Base-by-base conservation (phyloP, 2,888 invertebrate species). In the Zygothrica quintamaculata region DNA sequence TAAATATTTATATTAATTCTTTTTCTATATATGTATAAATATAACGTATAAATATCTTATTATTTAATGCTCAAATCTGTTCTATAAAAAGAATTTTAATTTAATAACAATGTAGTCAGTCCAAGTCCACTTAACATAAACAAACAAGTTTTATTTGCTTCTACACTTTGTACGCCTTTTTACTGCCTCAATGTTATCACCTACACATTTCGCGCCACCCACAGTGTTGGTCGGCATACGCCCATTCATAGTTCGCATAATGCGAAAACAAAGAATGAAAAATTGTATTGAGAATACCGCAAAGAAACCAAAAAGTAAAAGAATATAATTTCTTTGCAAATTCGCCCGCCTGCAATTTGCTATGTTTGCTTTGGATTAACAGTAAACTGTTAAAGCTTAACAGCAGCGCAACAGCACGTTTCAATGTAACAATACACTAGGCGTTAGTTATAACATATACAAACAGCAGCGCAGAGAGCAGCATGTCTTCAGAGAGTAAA, bases 371-470 rank as follows among this genome's bases (percentile, higher is more conserved):
- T 37, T 53, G 8, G 37, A 25, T 36, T 46, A 74, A 65, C 69
- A 68, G 51, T 3, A 8, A 22, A 16, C 56, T 74, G 70, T 53
- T 65, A 65, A 50, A 36, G 34, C 52, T 18, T 71, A 74, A 74
- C 74, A 71, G 71, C 70, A 58, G 40, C 74, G 70, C 75, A 73
- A 70, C 75, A 74, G 70, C 43, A 29, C 48, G 15, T 29, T 48
- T 37, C 47, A 34, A 44, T 72, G 70, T 56, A 65, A 74, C 43
- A 36, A 56, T 44, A 40, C 36, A 51, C 25, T 50, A 43, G 15
- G 44, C 36, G 6, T 25, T n/a, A n/a, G 36, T 6, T 36, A 16
- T 52, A 53, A 59, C 51, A 68, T 59, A 12, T 25, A 25, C 47
- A 40, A 22, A 12, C 22, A 61, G 44, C 58, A 53, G 59, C 53